These are phyloP conservation scores for Oreochromis niloticus DNA, from an alignment of 2,113 vertebrate genomes.

Conservation along the genomic window DNA sequence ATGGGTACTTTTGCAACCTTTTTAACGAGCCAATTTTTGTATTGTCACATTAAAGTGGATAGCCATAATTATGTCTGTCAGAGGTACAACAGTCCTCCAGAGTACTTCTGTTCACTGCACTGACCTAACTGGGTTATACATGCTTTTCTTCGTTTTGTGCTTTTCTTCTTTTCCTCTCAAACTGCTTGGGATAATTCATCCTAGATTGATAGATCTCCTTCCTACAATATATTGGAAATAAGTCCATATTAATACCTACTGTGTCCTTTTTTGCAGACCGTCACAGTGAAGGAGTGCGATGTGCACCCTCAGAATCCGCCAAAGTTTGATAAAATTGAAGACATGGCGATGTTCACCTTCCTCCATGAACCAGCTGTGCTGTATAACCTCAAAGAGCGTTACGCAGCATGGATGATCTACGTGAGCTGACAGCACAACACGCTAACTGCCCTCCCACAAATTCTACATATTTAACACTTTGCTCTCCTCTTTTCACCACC, in stretches of 20 bases:
- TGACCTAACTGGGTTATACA: background rate
- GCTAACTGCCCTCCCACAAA: no score
- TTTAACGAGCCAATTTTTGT: background rate
- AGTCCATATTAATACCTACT: background rate
- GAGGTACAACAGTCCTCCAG: background rate
- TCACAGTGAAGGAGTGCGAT: constrained; percentile 77
- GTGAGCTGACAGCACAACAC: constrained; percentile 24
- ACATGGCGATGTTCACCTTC: constrained; percentile 92
- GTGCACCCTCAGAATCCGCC: constrained; percentile 84
- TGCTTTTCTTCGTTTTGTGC: background rate
- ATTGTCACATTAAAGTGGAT: background rate
- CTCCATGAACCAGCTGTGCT: constrained; percentile 85
- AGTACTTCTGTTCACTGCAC: background rate
- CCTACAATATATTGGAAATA: background rate
- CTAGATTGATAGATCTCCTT: background rate
- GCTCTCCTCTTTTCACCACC: background rate
- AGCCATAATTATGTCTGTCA: background rate
- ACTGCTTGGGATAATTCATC: background rate
- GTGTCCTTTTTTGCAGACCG: constrained; percentile 58
- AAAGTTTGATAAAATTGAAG: constrained; percentile 89
- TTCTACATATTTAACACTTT: no score
- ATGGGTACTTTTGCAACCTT: background rate
- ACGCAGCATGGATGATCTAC: constrained; percentile 88
- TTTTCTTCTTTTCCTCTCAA: background rate
- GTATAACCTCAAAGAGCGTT: constrained; percentile 90